Conservation (phyloP, 2,113 vertebrate species). For the Beaufortia kweichowensis region DNA sequence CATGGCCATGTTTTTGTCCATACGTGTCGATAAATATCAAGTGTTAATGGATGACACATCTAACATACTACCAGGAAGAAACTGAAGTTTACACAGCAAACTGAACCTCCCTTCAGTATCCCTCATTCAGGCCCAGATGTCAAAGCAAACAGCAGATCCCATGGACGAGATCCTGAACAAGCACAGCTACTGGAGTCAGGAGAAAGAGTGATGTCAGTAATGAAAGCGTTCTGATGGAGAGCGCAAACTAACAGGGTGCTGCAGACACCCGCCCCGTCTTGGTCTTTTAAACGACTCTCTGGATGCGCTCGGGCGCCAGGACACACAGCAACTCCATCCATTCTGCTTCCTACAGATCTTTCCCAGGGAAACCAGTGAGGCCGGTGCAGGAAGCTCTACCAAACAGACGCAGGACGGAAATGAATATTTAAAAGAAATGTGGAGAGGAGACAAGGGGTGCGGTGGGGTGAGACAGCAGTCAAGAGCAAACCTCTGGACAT, state of each 20-base stretch:
- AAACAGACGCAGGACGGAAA: conserved; percentile 69
- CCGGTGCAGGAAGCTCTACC: conserved; percentile 70
- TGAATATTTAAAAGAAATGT: conserved; percentile 65
- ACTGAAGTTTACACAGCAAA: conserved; percentile 40
- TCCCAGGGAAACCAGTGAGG: conserved; percentile 70
- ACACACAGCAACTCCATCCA: conserved; percentile 58
- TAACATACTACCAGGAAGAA: conserved; percentile 10
- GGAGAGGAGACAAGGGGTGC: conserved; percentile 44
- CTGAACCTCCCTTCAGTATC: conserved; percentile 35
- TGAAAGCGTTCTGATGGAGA: conserved; percentile 22
- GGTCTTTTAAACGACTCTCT: conserved; percentile 36
- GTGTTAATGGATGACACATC: conserved; percentile 19
- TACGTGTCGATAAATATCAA: not conserved
- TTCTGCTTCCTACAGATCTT: conserved; percentile 68
- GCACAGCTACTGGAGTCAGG: conserved; percentile 29
- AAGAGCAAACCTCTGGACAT: not conserved
- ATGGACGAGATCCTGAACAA: conserved; percentile 45
- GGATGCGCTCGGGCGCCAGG: conserved; percentile 53
- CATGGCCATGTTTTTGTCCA: too few species aligned
- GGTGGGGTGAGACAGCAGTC: not conserved
- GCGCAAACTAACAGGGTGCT: conserved; percentile 11
- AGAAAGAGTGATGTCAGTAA: conserved; percentile 17
- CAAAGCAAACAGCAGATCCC: conserved; percentile 36
- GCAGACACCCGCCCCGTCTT: conserved; percentile 6
- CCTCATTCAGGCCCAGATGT: conserved; percentile 16